These are phyloP conservation scores for Brachylomia viminalis DNA, from an alignment of 2,888 invertebrate genomes.

Conservation along the genomic window DNA sequence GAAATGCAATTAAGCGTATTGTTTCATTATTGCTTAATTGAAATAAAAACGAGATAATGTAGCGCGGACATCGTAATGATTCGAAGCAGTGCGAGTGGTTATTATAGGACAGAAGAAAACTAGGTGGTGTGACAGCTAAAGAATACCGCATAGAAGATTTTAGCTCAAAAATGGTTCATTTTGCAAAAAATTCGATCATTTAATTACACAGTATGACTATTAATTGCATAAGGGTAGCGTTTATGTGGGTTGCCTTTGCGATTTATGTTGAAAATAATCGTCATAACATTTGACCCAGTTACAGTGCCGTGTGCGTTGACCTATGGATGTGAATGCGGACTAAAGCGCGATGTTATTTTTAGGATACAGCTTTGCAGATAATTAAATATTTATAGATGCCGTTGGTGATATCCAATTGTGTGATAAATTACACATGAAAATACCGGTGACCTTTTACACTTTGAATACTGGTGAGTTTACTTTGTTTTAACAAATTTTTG, in stretches of 20 bases:
- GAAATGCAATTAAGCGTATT: constrained; percentile 79
- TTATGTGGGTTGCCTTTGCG: constrained; percentile 59
- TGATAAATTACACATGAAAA: constrained; percentile 74
- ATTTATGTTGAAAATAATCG: constrained; percentile 75
- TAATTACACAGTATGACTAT: constrained; percentile 67
- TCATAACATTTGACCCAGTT: constrained; percentile 89
- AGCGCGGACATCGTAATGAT: constrained; percentile 73
- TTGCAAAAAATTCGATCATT: constrained; percentile 65
- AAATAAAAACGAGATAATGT: constrained; percentile 79
- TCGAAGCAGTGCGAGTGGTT: constrained; percentile 75
- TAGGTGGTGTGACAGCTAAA: constrained; percentile 80
- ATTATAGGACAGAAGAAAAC: constrained; percentile 75
- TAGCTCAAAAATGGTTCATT: constrained; percentile 72
- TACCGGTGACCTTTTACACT: constrained; percentile 74
- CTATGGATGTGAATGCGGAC: constrained; percentile 88
- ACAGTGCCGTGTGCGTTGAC: constrained; percentile 88
- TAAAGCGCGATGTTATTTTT: constrained; percentile 88
- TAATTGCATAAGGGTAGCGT: constrained; percentile 62
- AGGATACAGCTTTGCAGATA: constrained; percentile 89
- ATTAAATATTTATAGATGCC: constrained; percentile 89
- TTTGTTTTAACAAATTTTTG: constrained; percentile 79
- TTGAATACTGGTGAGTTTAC: constrained; percentile 81
- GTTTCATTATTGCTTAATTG: constrained; percentile 63
- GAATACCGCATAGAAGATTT: constrained; percentile 84
- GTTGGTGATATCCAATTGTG: constrained; percentile 78